Base-by-base conservation (phyloP, 2,888 invertebrate genomes). In the Clostera curtula region DNA sequence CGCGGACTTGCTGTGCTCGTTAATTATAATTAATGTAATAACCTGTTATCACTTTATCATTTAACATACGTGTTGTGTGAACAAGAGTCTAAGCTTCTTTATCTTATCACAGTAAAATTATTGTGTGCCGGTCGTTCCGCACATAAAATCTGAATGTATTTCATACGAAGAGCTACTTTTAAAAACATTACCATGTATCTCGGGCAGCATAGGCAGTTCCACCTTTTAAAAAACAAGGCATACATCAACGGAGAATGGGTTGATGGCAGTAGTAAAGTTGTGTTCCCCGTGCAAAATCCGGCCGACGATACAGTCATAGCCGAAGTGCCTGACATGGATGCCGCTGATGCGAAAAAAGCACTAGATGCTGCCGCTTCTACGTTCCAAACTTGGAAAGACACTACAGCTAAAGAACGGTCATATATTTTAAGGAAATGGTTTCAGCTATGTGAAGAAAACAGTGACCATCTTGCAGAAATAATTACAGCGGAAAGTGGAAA, bases 401-500 rank as follows among this genome's bases (percentile, higher is more conserved):
- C 91, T 0, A 91, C 94, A 3, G 92, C 91, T 0, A 95, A 93
- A 51, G 89, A 92, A 52, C 86, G 93, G 6, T 88, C 90, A 1
- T 69, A 76, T 15, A 61, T 88, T 14, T 67, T 95, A 9, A 83
- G 93, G 61, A 90, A 88, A 46, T 96, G 96, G 93, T 92, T 87
- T 60, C 86, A 92, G 43, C 60, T 96, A 5, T 87, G 96, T 54
- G 86, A 89, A 18, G 71, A 90, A 53, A 87, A 96, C 61, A 80
- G 87, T 11, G 89, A 93, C 36, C 87, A 90, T 38, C 68, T 97
- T 21, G 94, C 96, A 1, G 73, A 87, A 53, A 88, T 96, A 22
- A 86, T 97, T 60, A 94, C 94, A 0, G 85, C 89, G 1, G 96
- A 96, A 71, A 89, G 91, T 25, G 99, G 99, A 0, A 99, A 99